Evolutionary conservation across 2,113 vertebrate genomes (phyloP), one percentile per base, ranked within the genome.

Genomic region (Pholis gunnellus): DNA sequence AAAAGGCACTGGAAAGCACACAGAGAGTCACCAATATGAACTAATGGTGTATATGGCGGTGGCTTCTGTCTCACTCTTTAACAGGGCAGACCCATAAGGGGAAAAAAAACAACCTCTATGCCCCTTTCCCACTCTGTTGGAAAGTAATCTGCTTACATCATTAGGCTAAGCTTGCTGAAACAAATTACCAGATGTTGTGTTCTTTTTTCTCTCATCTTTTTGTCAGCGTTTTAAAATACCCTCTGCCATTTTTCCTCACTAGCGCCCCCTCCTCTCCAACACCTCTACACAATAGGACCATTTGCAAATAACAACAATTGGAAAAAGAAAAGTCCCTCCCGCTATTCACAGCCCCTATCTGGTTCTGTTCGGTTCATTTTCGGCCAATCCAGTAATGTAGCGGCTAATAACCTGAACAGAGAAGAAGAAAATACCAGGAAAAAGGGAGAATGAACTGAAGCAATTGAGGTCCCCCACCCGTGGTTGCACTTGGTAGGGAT

Each of bases 81-180:
- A 93, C 84, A 85, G 86, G 75, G 72, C 48, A 82, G 68, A 88
- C 71, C 79, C 84, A 84, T 83, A 88, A 91, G 72, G 77, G 56
- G 29, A 66, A 75, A 82, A 44, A 81, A 72, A 65, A 14, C 34
- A 67, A 74, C 46, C 59, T 44, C 69, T 68, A 73, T 81, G 79
- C 59, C 79, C 78, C 82, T 81, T 74, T 89, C 77, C 68, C 84
- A 84, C 87, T 89, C 85, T 77, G 92, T 94, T 95, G 92, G 92
- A 96, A 95, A 98, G 96, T 97, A 97, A 97, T 98, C 96, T 97
- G 96, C 97, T 98, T 98, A 97, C 97, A 98, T 97, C 95, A 96
- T 97, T 98, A 97, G 96, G 96, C 95, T 97, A 97, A 97, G 95
- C 97, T 97, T 95, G 92, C 95, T 96, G 96, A 98, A 97, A 97